Evolutionary conservation across 2,888 invertebrate species (phyloP).

Genomic region (Drosophila robusta): DNA sequence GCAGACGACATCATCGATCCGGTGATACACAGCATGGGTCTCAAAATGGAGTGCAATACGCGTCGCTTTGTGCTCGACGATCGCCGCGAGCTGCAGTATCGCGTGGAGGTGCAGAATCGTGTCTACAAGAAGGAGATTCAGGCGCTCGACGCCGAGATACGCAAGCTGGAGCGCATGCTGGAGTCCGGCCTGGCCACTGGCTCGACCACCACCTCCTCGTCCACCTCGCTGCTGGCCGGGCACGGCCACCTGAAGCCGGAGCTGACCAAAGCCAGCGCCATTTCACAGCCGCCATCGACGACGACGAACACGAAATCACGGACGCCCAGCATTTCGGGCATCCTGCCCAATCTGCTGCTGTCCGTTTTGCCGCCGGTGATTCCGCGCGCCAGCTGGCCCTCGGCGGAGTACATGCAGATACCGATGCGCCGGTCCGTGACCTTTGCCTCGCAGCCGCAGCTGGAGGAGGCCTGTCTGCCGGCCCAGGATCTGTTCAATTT

Average conservation of each 20-base stretch:
- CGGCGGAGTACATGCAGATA: conserved; percentile 88
- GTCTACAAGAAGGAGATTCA: conserved; percentile 94
- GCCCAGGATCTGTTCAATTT: conserved; percentile 87
- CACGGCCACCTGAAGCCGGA: conserved; percentile 81
- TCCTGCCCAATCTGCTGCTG: conserved; percentile 89
- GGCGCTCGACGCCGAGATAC: conserved; percentile 91
- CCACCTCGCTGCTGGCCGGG: conserved; percentile 79
- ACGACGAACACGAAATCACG: conserved; percentile 80
- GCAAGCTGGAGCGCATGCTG: conserved; percentile 90
- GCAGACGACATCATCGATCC: conserved; percentile 90
- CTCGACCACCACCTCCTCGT: conserved; percentile 86
- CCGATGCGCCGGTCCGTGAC: conserved; percentile 88
- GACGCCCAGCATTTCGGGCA: conserved; percentile 89
- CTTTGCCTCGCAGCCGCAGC: conserved; percentile 89
- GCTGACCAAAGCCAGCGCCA: conserved; percentile 79
- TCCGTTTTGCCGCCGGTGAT: conserved; percentile 91
- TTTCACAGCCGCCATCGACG: conserved; percentile 56
- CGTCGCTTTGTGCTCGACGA: conserved; percentile 94
- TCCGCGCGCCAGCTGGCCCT: conserved; percentile 92
- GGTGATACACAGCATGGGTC: conserved; percentile 94
- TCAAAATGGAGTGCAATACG: conserved; percentile 95
- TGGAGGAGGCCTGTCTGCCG: conserved; percentile 87
- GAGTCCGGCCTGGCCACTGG: conserved; percentile 87
- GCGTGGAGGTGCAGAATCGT: conserved; percentile 96
- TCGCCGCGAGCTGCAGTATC: conserved; percentile 91